phyloP scores from a whole-genome alignment of 1,140 invertebrate genomes.

The Archivesica marissinica region DNA sequence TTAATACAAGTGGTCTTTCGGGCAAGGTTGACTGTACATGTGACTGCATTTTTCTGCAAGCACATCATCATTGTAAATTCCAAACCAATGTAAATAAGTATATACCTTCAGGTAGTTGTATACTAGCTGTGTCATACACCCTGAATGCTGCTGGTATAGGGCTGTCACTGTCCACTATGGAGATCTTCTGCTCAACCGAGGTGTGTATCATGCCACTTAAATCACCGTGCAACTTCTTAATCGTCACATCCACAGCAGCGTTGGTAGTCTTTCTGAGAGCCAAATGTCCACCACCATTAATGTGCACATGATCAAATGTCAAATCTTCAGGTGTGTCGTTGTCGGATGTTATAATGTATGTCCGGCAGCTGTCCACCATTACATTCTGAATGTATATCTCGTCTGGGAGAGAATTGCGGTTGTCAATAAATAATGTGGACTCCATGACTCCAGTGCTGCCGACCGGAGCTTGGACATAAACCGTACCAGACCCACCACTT shows the following conservation, averaged over 20 bases:
- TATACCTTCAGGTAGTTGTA: conserved; percentile 72
- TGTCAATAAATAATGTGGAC: conserved; percentile 72
- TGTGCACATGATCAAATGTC: conserved; percentile 67
- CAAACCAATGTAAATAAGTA: too few species aligned
- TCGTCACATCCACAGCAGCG: conserved; percentile 58
- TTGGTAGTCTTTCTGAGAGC: conserved; percentile 63
- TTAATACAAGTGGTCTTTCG: too few species aligned
- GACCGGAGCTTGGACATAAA: conserved; percentile 66
- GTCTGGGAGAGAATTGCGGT: conserved; percentile 67
- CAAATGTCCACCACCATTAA: conserved; percentile 72
- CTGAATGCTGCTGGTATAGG: conserved; percentile 75
- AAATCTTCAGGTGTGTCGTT: conserved; percentile 46
- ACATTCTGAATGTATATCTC: conserved; percentile 65
- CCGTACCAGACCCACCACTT: conserved; percentile 74
- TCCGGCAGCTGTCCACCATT: conserved; percentile 68
- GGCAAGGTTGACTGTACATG: too few species aligned
- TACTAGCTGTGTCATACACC: conserved; percentile 68
- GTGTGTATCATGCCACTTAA: conserved; percentile 75
- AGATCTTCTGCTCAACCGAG: conserved; percentile 66
- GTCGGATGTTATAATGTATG: conserved; percentile 67
- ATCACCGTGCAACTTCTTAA: conserved; percentile 73
- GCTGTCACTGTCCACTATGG: conserved; percentile 66
- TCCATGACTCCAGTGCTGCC: conserved; percentile 36
- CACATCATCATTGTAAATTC: too few species aligned
- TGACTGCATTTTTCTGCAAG: too few species aligned